These are phyloP conservation scores for Lamprologus callipterus DNA, from an alignment of 2,113 vertebrate genomes.

Conservation along the genomic window DNA sequence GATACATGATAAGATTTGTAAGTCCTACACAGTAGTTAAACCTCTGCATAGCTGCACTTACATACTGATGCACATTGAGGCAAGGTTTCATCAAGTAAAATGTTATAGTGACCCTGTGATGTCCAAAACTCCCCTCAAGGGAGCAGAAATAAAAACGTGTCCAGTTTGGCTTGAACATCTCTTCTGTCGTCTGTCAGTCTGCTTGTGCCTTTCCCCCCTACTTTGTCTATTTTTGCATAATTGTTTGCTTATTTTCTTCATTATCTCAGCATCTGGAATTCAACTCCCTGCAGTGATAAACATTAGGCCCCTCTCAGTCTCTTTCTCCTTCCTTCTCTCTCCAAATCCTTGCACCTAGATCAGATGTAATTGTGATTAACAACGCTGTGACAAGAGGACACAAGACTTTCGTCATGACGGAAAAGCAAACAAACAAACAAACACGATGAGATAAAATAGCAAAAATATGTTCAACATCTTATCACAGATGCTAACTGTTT, in stretches of 20 bases:
- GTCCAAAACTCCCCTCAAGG: background rate
- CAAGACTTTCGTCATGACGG: constrained; percentile 46
- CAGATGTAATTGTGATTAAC: constrained; percentile 62
- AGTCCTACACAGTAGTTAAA: background rate
- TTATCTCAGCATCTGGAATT: constrained; percentile 71
- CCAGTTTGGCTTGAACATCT: background rate
- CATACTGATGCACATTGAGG: background rate
- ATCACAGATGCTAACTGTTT: constrained; percentile 70
- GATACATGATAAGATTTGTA: constrained; percentile 24
- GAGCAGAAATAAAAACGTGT: background rate
- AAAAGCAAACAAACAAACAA: constrained; percentile 60
- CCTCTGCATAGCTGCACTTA: background rate
- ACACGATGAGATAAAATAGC: constrained; percentile 49
- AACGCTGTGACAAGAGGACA: constrained; percentile 50
- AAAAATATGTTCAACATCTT: constrained; percentile 70
- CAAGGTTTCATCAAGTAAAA: background rate
- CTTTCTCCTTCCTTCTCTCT: constrained; percentile 14
- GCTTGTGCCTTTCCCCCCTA: background rate
- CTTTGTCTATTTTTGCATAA: constrained; percentile 67
- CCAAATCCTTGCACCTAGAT: constrained; percentile 50
- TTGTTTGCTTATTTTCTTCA: constrained; percentile 69
- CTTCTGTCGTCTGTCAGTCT: constrained; percentile 60
- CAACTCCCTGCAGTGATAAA: constrained; percentile 64
- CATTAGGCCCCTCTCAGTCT: constrained; percentile 54
- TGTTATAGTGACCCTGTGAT: background rate